A percentile compares a stretch with the other conserved stretches of the same genome.
Evolutionary conservation across 2,797 vertebrate genomes (phyloP).

Genomic region (Ptychadena robeensis): DNA sequence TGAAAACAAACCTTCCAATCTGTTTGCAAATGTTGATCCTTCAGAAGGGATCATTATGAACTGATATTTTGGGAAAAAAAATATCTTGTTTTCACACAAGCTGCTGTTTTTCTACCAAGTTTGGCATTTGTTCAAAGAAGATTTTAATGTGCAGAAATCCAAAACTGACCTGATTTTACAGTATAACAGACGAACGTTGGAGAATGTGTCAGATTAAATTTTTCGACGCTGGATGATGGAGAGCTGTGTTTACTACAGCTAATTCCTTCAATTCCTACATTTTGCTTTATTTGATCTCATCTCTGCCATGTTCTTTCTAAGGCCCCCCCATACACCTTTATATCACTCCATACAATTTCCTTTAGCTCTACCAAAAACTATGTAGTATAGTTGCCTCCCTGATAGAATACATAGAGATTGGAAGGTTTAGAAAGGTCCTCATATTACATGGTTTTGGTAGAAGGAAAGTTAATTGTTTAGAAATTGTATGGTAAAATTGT

Average conservation of each 20-base stretch:
- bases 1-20: conserved; percentile 58
- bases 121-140: conserved; percentile 26
- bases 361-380: no score
- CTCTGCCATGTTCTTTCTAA: no score
- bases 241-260: background rate
- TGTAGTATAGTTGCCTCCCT: no score
- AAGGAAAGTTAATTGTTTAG: no score
- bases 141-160: conserved; percentile 19
- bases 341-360: no score
- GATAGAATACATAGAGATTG: no score
- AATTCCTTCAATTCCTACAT: background rate
- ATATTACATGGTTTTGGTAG: no score
- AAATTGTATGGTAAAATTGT: no score
- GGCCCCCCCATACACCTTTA: no score
- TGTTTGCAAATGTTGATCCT: conserved; percentile 57
- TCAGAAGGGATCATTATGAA: conserved; percentile 33
- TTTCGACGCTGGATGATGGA: background rate
- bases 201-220: background rate
- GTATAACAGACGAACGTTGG: background rate
- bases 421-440: no score
- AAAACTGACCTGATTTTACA: background rate
- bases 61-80: conserved; percentile 36
- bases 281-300: background rate
- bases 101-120: conserved; percentile 22
- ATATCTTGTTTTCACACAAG: conserved; percentile 53